phyloP scores from a whole-genome alignment of 2,888 invertebrate genomes.

The Timema podura region DNA sequence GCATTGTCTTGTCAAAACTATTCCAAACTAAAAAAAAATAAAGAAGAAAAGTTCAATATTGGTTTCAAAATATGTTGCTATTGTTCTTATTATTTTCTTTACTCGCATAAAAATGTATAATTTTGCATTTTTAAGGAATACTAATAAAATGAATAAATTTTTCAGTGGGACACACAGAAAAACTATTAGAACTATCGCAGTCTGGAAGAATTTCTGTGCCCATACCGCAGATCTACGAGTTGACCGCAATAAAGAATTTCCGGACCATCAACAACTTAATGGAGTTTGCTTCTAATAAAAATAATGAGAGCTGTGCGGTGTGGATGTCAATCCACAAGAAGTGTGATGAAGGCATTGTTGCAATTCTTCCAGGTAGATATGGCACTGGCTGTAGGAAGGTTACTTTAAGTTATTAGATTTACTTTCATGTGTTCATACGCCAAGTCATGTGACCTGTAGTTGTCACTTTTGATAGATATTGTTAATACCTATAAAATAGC shows the following conservation, averaged over 20 bases:
- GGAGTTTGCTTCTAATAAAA: constrained; percentile 55
- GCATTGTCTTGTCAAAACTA: too few species aligned
- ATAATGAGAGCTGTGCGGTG: constrained; percentile 51
- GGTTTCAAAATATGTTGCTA: too few species aligned
- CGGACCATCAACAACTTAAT: constrained; percentile 54
- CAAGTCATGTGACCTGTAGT: not conserved
- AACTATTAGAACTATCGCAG: constrained; percentile 47
- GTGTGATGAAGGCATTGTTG: constrained; percentile 56
- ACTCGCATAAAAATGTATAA: too few species aligned
- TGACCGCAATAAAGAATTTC: constrained; percentile 58
- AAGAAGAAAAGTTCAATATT: too few species aligned
- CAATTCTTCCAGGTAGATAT: constrained; percentile 56
- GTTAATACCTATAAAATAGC: too few species aligned
- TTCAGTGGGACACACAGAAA: constrained; percentile 61
- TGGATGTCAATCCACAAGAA: constrained; percentile 52
- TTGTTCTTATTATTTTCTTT: too few species aligned
- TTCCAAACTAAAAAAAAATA: too few species aligned
- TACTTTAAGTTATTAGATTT: not conserved
- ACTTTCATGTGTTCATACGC: too few species aligned
- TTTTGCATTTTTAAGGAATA: too few species aligned
- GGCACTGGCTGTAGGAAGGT: too few species aligned
- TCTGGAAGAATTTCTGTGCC: constrained; percentile 52
- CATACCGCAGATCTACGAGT: constrained; percentile 76
- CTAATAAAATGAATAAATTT: too few species aligned
- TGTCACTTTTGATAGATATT: not conserved